Conservation (phyloP, 2,113 vertebrate genomes). For the Ictalurus furcatus region DNA sequence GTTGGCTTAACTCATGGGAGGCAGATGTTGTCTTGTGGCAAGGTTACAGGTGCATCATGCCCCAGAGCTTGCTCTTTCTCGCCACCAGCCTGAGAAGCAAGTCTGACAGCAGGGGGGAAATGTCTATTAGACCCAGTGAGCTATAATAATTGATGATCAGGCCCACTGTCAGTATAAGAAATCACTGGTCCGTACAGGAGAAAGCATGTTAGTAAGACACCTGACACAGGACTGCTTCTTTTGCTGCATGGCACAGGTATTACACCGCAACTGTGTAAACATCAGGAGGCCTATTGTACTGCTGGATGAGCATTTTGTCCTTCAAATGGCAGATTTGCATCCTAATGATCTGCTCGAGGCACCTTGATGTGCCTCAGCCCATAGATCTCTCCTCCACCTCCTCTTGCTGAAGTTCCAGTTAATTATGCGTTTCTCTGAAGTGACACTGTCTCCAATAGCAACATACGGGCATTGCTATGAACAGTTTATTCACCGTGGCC, state of each 20-base stretch:
- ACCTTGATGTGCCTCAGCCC: conserved; percentile 52
- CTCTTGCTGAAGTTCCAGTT: conserved; percentile 49
- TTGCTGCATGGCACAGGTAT: conserved; percentile 21
- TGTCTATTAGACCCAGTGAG: conserved; percentile 72
- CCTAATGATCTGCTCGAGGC: conserved; percentile 54
- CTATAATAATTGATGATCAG: conserved; percentile 84
- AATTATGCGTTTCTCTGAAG: conserved; percentile 56
- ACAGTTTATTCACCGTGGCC: conserved; percentile 34
- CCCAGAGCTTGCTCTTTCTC: conserved; percentile 37
- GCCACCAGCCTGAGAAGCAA: conserved; percentile 41
- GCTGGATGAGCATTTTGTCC: conserved; percentile 56
- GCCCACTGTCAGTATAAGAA: conserved; percentile 74
- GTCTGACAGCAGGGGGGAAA: conserved; percentile 47
- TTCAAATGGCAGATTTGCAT: conserved; percentile 59
- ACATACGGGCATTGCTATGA: conserved; percentile 44
- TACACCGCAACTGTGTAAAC: conserved; percentile 39
- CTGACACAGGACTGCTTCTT: conserved; percentile 21
- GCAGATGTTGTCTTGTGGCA: conserved; percentile 79
- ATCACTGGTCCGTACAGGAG: conserved; percentile 66
- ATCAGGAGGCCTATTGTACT: conserved; percentile 36
- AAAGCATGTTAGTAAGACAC: conserved; percentile 22
- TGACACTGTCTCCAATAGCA: conserved; percentile 57
- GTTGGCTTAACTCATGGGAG: conserved; percentile 69
- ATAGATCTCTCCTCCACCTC: conserved; percentile 53
- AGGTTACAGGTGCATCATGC: conserved; percentile 68